Evolutionary conservation across 2,797 vertebrate genomes (phyloP).

Genomic region (Mus caroli): DNA sequence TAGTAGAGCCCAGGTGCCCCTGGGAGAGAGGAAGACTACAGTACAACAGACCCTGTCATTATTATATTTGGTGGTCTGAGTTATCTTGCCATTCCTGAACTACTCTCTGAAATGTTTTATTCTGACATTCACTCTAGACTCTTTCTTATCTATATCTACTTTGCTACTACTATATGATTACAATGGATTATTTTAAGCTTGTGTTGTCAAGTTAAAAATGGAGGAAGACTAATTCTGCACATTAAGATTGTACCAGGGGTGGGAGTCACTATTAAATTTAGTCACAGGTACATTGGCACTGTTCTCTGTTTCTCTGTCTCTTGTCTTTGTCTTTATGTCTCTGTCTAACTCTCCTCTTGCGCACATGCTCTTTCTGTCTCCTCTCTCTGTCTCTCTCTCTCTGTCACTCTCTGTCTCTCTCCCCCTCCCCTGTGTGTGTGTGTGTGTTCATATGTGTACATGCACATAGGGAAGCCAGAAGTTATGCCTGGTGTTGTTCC

Average conservation of each 20-base stretch:
- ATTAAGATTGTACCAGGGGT: background rate
- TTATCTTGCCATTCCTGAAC: background rate
- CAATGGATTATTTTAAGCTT: background rate
- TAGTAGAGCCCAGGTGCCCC: background rate
- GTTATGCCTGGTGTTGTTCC: background rate
- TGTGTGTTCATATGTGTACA: background rate
- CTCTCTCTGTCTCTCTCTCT: background rate
- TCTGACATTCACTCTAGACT: background rate
- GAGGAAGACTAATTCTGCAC: background rate
- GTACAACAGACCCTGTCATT: background rate
- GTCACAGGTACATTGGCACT: background rate
- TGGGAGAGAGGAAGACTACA: background rate
- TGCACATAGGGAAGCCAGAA: background rate
- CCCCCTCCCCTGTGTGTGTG: background rate
- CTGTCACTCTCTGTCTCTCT: background rate
- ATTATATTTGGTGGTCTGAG: too few species aligned
- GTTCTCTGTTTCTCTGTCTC: background rate
- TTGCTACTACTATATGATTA: background rate
- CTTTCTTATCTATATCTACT: background rate
- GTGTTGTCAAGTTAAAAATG: background rate
- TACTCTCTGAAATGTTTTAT: conserved; percentile 25
- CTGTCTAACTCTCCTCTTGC: background rate
- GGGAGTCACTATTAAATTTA: background rate
- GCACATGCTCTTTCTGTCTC: background rate
- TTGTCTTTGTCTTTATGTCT: background rate